These are phyloP conservation scores for Trisateles emortualis DNA, from an alignment of 2,888 invertebrate species.

Conservation along the genomic window DNA sequence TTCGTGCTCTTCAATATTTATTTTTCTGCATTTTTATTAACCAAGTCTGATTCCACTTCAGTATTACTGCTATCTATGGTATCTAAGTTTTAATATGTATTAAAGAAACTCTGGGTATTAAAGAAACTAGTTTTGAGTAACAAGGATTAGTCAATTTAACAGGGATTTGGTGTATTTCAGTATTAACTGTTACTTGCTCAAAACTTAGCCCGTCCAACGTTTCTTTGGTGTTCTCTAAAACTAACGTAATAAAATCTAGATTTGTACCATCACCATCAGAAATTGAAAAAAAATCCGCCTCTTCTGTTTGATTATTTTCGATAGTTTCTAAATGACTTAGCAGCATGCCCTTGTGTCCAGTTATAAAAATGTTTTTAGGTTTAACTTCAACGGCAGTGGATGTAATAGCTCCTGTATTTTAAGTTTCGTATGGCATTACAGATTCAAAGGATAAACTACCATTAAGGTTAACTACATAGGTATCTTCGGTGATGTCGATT, in stretches of 20 bases:
- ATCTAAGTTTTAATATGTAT: no score
- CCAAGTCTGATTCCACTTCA: not conserved
- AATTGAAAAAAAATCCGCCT: not conserved
- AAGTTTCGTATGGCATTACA: not conserved
- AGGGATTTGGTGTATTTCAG: not conserved
- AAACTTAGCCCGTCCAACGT: not conserved
- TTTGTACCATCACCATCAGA: not conserved
- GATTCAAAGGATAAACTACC: not conserved
- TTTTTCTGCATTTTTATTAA: not conserved
- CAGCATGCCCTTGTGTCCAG: not conserved
- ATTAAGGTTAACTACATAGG: not conserved
- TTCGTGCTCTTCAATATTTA: not conserved
- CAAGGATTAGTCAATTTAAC: not conserved
- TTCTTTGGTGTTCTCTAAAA: not conserved
- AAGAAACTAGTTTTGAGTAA: no score
- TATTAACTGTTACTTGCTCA: not conserved
- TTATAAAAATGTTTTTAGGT: not conserved
- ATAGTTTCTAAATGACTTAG: not conserved
- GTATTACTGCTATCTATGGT: no score
- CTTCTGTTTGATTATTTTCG: not conserved
- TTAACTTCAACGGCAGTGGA: not conserved
- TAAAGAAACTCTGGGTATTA: no score
- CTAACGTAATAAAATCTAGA: not conserved
- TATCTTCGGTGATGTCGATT: not conserved
- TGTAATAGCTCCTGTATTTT: not conserved